Evolutionary conservation across 2,888 invertebrate genomes (phyloP), one percentile per base, ranked within the genome.

Genomic region (Microplitis deprimator): DNA sequence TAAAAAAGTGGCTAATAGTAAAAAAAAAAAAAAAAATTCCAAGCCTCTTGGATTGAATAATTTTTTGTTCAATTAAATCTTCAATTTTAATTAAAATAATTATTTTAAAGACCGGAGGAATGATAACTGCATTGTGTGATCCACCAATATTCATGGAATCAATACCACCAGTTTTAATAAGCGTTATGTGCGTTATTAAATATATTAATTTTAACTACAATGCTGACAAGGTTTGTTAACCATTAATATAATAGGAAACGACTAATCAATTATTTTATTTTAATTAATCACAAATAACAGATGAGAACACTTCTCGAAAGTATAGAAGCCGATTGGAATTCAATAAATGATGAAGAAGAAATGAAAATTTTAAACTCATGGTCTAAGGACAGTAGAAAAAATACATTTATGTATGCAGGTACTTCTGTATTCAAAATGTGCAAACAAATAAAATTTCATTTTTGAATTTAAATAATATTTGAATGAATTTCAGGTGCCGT

Each of bases 131-230:
- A 0, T 79, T 80, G 80, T 41, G 73, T 13, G 73, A 80, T 59
- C 50, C 65, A n/a, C 77, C 81, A 75, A 76, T 81, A 74, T 81
- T 81, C 61, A 29, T 81, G 73, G 81, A 82, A 78, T 79, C 82
- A 0, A 59, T 82, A 69, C 77, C 82, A 17, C 79, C 81, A 5
- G 79, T 81, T 39, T 61, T 79, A 13, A 81, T 82, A n/a, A 76
- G 75, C 20, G 7, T 80, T 0, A 61, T 81, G 68, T 78, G 78
- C 70, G 73, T 73, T 59, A 41, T 81, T 7, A 82, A 82, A 77
- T 78, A 79, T 38, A 62, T 81, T 10, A 82, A 82, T 73, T 82
- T 79, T 68, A 65, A 78, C n/a, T 80, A 80, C 39, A 78, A 82
- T 29, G 68, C 71, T 13, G 73, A 78, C 29, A 81, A 80, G 81